These are phyloP conservation scores for Gymnarchus niloticus DNA, from an alignment of 2,113 vertebrate genomes.

Conservation along the genomic window DNA sequence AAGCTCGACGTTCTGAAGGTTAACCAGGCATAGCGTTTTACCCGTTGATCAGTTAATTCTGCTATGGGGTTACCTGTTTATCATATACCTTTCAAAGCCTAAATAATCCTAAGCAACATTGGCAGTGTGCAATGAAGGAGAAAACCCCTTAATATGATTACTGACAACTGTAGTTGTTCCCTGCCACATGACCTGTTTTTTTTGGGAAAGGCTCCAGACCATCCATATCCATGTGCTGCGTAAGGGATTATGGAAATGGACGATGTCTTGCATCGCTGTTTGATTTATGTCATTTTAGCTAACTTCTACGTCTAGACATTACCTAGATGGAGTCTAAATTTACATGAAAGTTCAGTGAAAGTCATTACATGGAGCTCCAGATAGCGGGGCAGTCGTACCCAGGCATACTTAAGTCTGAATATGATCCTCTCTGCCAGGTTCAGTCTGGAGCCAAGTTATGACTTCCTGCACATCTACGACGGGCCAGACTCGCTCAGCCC, in stretches of 20 bases:
- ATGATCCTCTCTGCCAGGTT: constrained; percentile 66
- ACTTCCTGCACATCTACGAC: constrained; percentile 95
- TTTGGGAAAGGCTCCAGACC: neutral
- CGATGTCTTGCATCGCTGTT: neutral
- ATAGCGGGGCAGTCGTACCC: neutral
- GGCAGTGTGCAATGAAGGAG: neutral
- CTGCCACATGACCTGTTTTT: neutral
- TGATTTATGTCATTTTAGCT: neutral
- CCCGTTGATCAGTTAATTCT: neutral
- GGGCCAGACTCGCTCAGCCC: constrained; percentile 88
- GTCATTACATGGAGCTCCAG: neutral
- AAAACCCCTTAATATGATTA: neutral
- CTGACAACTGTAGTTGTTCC: neutral
- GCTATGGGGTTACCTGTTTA: too few relatives aligned
- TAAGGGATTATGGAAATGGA: neutral
- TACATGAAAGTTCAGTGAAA: neutral
- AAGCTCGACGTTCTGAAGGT: constrained; percentile 42
- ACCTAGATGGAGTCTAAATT: neutral
- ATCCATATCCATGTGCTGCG: neutral
- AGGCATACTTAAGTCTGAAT: neutral
- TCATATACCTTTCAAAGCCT: neutral
- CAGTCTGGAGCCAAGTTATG: constrained; percentile 92
- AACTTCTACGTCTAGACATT: neutral
- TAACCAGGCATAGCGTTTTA: neutral
- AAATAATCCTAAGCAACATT: neutral